These are phyloP conservation scores for Andrena chrysosceles DNA, from an alignment of 2,888 invertebrate species.

Conservation along the genomic window DNA sequence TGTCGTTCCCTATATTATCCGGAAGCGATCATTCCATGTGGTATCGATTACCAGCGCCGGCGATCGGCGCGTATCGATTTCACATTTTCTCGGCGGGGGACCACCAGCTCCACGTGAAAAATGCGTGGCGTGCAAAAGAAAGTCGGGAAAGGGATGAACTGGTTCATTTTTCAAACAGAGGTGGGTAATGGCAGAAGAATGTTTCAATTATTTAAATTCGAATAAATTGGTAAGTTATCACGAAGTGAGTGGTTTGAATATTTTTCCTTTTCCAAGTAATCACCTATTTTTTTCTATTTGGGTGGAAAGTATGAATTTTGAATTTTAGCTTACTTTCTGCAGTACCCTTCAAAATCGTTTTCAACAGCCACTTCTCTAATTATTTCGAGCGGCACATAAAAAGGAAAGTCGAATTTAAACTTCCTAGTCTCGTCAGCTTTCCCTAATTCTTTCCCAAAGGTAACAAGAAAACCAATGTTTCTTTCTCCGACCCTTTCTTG, in stretches of 20 bases:
- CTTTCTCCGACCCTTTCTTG: constrained; percentile 20
- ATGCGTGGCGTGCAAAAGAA: not conserved
- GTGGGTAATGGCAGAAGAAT: too few relatives aligned
- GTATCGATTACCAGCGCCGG: constrained; percentile 49
- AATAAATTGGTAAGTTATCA: too few relatives aligned
- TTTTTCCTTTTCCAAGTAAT: too few relatives aligned
- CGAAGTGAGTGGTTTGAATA: too few relatives aligned
- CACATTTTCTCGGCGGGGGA: constrained; percentile 33
- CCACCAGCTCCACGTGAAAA: not conserved
- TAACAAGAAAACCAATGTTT: not conserved
- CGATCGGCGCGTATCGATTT: constrained; percentile 48
- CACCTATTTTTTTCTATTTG: too few relatives aligned
- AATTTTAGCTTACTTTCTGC: not conserved
- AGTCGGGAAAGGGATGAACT: not conserved
- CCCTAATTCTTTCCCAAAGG: not conserved
- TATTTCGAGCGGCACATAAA: not conserved
- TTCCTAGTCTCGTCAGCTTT: constrained; percentile 1
- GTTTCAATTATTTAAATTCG: too few relatives aligned
- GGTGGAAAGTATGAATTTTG: too few relatives aligned
- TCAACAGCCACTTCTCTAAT: not conserved
- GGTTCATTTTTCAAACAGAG: not conserved
- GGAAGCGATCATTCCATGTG: constrained; percentile 36
- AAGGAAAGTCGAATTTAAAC: not conserved
- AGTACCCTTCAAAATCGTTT: not conserved
- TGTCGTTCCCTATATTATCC: constrained; percentile 30